Conservation (phyloP, 2,113 vertebrate species). For the Antechinus flavipes region DNA sequence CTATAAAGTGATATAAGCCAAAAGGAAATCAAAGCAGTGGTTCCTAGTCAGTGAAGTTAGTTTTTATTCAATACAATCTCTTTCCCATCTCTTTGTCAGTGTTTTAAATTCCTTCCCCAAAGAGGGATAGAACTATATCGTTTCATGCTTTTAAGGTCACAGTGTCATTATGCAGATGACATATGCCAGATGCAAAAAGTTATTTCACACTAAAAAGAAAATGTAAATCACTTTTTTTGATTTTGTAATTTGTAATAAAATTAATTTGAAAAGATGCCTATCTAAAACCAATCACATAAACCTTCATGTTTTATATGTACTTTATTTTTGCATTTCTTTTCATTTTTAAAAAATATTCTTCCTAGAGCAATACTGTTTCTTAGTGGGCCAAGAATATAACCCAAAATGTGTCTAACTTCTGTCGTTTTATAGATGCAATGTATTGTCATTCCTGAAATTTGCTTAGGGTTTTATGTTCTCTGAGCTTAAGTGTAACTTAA, state of each 20-base stretch:
- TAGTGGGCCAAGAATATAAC: conserved; percentile 1
- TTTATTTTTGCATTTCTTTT: conserved; percentile 53
- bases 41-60: neutral
- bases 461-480: neutral
- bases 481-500: neutral
- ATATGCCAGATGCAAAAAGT: neutral
- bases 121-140: neutral
- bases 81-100: neutral
- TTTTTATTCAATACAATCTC: neutral
- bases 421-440: neutral
- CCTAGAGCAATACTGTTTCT: conserved; percentile 29
- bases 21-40: neutral
- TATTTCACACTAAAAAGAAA: conserved; percentile 65
- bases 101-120: neutral
- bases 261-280: conserved; percentile 26
- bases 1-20: neutral
- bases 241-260: conserved; percentile 68
- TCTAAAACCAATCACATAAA: conserved; percentile 52
- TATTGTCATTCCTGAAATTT: neutral
- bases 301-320: conserved; percentile 47
- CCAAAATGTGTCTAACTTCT: neutral
- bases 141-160: neutral
- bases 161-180: neutral
- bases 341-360: conserved; percentile 48
- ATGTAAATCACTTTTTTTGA: conserved; percentile 56